Base-by-base conservation (phyloP, 2,113 vertebrate species). In the Scatophagus argus region DNA sequence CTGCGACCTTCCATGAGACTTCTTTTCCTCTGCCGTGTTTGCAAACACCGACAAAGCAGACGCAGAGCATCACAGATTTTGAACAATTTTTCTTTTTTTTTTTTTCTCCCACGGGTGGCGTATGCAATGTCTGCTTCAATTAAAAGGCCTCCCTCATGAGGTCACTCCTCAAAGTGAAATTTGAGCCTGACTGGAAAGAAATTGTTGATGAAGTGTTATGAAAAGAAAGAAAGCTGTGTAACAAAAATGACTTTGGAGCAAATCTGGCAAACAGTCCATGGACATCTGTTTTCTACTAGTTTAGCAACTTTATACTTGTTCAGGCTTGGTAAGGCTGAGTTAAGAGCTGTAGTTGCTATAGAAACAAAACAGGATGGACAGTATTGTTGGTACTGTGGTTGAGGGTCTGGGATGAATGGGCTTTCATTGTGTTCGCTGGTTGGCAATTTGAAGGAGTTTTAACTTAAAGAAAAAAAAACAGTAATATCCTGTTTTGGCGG, bases 291-390 rank as follows among this genome's bases (percentile, higher is more conserved):
- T 88, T 90, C 79, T 85, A 79, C 82, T 85, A 87, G 83, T 89
- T 91, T 74, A 93, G 74, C 66, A 81, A 88, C 80, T 83, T 81
- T 74, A 73, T 85, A 66, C 84, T 84, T 77, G 87, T 87, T 86
- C 86, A 74, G 81, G 74, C 83, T 85, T 74, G 61, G 79, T 81
- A 47, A 76, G 76, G 86, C 84, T 46, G 84, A 78, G 81, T 84
- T 81, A 88, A 81, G 55, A 85, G 68, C 76, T 83, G 36, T 61
- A 79, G 93, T 94, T 93, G 79, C 91, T 84, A 94, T 90, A 89
- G 91, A 92, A 93, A 94, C 93, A 92, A 88, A 95, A 94, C 93
- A 94, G 87, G 83, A 92, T 82, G 84, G 82, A 89, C 71, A 71
- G 80, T 74, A 83, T 83, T 82, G 78, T 91, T 77, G 59, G 78